Conservation (phyloP, 1,140 invertebrate species). For the Drosophila elegans region DNA sequence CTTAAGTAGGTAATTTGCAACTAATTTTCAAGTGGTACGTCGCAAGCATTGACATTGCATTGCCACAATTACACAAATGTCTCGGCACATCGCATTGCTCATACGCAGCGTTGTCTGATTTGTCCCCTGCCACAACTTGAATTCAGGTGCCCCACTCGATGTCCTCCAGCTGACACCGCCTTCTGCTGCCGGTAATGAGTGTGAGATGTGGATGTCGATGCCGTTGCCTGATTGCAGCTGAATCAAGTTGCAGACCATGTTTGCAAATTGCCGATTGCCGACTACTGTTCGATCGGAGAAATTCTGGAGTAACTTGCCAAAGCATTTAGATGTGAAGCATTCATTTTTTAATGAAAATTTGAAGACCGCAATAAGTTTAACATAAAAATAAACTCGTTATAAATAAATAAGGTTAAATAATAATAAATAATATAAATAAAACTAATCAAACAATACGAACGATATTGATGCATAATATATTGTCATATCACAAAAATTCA, state of each 20-base stretch:
- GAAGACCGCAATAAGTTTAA: accelerated
- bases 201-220: conserved; percentile 20
- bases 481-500: no score
- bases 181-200: conserved; percentile 28
- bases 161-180: conserved; percentile 37
- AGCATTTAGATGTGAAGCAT: background rate
- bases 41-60: conserved; percentile 39
- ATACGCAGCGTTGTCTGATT: conserved; percentile 60
- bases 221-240: conserved; percentile 33
- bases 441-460: no score
- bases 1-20: conserved; percentile 83
- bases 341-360: background rate
- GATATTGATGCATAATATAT: no score
- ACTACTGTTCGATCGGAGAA: background rate
- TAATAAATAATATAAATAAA: no score
- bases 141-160: conserved; percentile 24
- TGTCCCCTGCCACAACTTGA: conserved; percentile 3
- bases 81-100: conserved; percentile 62
- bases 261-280: conserved; percentile 24
- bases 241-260: conserved; percentile 4
- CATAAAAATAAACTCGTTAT: no score
- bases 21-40: conserved; percentile 73
- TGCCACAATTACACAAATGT: conserved; percentile 45
- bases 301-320: background rate
- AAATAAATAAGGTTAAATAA: no score